phyloP scores from a whole-genome alignment of 2,888 invertebrate genomes.

The Smittia aterrima region DNA sequence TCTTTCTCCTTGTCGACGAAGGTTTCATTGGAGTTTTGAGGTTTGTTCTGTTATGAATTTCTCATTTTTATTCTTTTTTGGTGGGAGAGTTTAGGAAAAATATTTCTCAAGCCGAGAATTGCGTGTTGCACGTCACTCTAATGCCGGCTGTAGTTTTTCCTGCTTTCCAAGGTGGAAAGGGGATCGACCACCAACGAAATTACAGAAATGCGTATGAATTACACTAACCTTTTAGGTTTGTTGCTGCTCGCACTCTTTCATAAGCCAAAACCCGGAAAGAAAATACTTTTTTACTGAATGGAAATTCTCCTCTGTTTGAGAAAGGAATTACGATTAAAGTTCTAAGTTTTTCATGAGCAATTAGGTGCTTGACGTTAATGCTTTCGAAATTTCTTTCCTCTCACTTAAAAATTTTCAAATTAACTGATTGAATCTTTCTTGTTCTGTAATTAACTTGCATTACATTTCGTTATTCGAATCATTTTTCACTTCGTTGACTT shows the following conservation, averaged over 20 bases:
- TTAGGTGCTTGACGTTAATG: not conserved
- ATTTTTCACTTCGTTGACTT: constrained; percentile 12
- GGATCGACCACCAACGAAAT: not conserved
- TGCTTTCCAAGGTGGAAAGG: not conserved
- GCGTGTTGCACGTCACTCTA: constrained; percentile 40
- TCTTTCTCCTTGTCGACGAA: not conserved
- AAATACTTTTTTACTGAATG: constrained; percentile 17
- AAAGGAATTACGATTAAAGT: constrained; percentile 1
- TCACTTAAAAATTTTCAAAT: not conserved
- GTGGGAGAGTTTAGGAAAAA: not conserved
- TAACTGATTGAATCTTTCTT: too few species aligned
- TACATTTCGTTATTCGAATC: constrained; percentile 1
- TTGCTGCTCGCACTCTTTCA: not conserved
- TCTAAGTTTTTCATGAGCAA: not conserved
- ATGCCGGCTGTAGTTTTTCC: not conserved
- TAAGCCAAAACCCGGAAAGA: constrained; percentile 5
- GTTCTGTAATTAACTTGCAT: not conserved
- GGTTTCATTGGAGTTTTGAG: not conserved
- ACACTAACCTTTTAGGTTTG: constrained; percentile 12
- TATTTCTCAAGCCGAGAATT: constrained; percentile 22
- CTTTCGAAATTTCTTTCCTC: not conserved
- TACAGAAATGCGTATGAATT: constrained; percentile 21
- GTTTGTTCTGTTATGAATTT: constrained; percentile 6
- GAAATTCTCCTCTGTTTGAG: not conserved
- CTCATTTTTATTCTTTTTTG: not conserved